A percentile compares a stretch with the other conserved stretches of the same genome.
Conservation (phyloP, 2,113 vertebrate genomes). For the Ivindomyrus marchei region DNA sequence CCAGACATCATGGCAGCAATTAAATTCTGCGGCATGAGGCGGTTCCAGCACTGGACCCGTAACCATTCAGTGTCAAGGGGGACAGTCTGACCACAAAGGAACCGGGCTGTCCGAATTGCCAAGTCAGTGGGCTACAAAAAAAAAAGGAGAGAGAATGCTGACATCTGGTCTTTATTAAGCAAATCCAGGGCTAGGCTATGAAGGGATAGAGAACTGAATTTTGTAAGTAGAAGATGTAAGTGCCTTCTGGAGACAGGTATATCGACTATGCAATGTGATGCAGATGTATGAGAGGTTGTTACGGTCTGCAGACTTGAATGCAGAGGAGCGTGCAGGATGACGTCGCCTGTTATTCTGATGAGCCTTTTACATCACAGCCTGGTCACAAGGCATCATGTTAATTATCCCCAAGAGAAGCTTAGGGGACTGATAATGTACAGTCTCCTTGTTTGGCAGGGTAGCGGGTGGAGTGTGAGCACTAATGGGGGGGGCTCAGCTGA, state of each 20-base stretch:
- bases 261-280: not conserved
- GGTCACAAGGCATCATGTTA: not conserved
- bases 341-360: not conserved
- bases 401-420: not conserved
- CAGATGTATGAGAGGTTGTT: not conserved
- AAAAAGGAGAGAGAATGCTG: not conserved
- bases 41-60: not conserved
- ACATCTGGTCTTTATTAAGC: conserved; percentile 13
- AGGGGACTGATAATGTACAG: not conserved
- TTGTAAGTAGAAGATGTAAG: not conserved
- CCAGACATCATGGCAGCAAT: not conserved
- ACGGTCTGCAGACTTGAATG: not conserved
- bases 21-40: not conserved
- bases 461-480: too few relatives aligned
- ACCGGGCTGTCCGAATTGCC: not conserved
- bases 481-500: not conserved
- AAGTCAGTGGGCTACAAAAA: not conserved
- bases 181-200: not conserved
- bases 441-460: not conserved
- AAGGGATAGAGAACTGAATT: not conserved
- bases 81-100: not conserved
- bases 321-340: not conserved
- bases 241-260: not conserved
- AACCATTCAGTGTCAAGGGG: not conserved
- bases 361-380: not conserved